phyloP scores from a whole-genome alignment of 2,888 invertebrate species.

The Ophion ellenae region DNA sequence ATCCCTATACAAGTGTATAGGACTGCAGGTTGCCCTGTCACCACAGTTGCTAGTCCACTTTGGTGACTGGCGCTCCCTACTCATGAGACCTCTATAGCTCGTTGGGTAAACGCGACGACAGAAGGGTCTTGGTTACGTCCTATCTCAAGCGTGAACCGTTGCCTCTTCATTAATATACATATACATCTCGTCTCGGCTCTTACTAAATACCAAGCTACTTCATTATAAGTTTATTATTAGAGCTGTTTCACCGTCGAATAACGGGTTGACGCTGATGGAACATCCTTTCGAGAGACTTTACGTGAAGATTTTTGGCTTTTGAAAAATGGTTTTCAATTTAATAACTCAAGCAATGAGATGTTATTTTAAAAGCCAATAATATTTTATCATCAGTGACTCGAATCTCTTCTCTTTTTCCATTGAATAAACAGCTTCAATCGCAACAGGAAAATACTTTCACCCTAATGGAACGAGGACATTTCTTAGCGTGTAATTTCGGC shows the following conservation, averaged over 20 bases:
- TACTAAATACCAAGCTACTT: slow-evolving; percentile 41
- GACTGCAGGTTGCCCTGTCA: slow-evolving; percentile 10
- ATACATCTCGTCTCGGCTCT: slow-evolving; percentile 10
- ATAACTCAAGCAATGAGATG: neutral
- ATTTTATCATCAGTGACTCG: neutral
- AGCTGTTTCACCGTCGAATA: slow-evolving; percentile 20
- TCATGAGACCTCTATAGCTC: slow-evolving; percentile 51
- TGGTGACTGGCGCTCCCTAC: slow-evolving; percentile 36
- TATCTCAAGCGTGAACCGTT: neutral
- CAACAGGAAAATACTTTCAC: slow-evolving; percentile 6
- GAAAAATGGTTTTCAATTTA: neutral
- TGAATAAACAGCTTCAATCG: neutral
- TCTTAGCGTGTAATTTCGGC: slow-evolving; percentile 23
- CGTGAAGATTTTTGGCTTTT: neutral
- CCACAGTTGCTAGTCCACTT: slow-evolving; percentile 37
- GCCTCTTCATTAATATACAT: neutral
- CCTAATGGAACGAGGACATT: slow-evolving; percentile 36
- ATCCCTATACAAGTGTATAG: slow-evolving; percentile 19
- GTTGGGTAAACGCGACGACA: slow-evolving; percentile 49
- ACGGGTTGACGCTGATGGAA: neutral
- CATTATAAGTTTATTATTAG: slow-evolving; percentile 51
- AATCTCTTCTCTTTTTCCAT: neutral
- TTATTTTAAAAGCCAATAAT: neutral
- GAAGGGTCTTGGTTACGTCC: slow-evolving; percentile 19
- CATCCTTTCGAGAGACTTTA: neutral